Base-by-base conservation (phyloP, 2,113 vertebrate genomes). In the Phyllopteryx taeniolatus region DNA sequence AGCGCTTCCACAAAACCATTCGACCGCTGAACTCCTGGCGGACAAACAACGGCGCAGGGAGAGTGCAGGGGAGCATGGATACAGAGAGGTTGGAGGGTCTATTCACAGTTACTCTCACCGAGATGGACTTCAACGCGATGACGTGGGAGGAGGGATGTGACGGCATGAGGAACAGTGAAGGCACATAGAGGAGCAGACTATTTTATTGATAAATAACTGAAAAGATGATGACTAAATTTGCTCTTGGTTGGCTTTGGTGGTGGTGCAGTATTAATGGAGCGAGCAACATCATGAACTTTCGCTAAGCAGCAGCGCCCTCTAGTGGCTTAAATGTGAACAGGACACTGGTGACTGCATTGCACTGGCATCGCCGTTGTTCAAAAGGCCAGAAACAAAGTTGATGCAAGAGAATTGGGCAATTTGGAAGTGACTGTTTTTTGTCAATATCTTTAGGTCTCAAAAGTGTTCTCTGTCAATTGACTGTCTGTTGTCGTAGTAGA, bases 1-100 rank as follows among this genome's bases (percentile, higher is more conserved):
- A 95, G 94, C 91, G 94, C 64, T 93, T 95, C 75, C 69, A 74
- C 70, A 94, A 94, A 83, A 79, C 94, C 4, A 92, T 93, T 31
- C 90, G 84, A 68, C 94, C 94, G 13, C 81, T 93, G 49, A 91
- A 88, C 71, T 92, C 94, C 68, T 94, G 94, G 94, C 85, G 94
- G 17, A 86, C 83, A 0, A 91, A 90, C 77, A 88, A 85, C 77
- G 85, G n/a, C 51, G 15, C 64, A 0, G 17, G 8, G 15, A 46
- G 47, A 17, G 20, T 13, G 0, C 77, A 66, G 46, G 83, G 71
- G 3, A 71, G 15, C 0, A 0, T 82, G 56, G 79, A 89, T 5
- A 66, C 71, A 0, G 86, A 89, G 0, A 71, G 83, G 75, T 82
- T 94, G 19, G 93, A 94, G 0, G 68, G 79, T 15, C 93, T 91